These are phyloP conservation scores for Panthera tigris DNA, from an alignment of 2,113 vertebrate species.

Conservation along the genomic window DNA sequence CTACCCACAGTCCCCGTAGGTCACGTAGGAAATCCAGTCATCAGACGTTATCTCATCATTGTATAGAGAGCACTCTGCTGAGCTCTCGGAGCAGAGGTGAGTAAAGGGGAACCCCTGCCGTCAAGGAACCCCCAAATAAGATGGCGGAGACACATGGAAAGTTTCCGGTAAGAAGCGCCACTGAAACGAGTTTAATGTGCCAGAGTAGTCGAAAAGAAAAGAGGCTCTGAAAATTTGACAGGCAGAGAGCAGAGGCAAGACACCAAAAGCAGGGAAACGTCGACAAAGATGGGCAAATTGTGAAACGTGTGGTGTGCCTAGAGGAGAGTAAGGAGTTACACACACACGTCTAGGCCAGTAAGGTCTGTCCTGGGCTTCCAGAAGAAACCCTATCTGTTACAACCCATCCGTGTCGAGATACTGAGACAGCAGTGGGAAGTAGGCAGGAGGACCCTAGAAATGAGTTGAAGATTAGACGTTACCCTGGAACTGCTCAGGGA, in stretches of 20 bases:
- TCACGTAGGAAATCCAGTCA: background rate
- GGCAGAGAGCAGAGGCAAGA: background rate
- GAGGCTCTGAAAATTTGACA: background rate
- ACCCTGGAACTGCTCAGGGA: background rate
- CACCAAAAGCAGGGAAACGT: background rate
- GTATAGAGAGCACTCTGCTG: background rate
- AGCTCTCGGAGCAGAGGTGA: background rate
- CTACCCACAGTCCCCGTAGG: background rate
- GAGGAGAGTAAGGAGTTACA: background rate
- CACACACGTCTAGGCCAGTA: background rate
- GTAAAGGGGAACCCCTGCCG: background rate
- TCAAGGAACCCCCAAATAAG: background rate
- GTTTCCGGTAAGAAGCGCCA: background rate
- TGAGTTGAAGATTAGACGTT: background rate
- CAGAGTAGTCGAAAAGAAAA: background rate
- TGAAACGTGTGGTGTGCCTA: background rate
- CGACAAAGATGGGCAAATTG: background rate
- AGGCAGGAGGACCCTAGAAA: background rate
- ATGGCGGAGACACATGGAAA: background rate
- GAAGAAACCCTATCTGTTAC: background rate
- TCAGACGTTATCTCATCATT: background rate
- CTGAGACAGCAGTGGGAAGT: background rate
- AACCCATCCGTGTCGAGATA: background rate
- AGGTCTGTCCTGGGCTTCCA: background rate
- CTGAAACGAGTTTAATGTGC: background rate